phyloP scores from a whole-genome alignment of 2,797 vertebrate species.

The Sternarchorhynchus goeldii region DNA sequence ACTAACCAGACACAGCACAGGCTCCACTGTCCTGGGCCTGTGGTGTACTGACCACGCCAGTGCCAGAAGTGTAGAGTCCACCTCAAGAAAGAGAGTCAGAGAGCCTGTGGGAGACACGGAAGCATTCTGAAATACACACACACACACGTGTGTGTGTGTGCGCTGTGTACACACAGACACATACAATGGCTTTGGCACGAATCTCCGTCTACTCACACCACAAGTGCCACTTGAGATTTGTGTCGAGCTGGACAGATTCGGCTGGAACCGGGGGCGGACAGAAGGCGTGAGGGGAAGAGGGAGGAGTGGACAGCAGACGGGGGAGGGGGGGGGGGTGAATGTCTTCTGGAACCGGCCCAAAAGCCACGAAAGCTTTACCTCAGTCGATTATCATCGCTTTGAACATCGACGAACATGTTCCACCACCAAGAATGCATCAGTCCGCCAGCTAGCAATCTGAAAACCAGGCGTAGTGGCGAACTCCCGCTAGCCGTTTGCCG shows the following conservation, averaged over 20 bases:
- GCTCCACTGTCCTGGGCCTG: no score
- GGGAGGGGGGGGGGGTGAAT: no score
- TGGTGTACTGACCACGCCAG: neutral
- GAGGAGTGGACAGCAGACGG: slow-evolving; percentile 44
- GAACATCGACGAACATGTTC: neutral
- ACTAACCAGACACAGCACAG: no score
- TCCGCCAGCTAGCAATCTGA: slow-evolving; percentile 5
- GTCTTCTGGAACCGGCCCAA: slow-evolving; percentile 56
- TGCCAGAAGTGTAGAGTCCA: neutral
- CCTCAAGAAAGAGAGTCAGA: slow-evolving; percentile 1
- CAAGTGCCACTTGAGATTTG: slow-evolving; percentile 80
- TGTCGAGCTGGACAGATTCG: slow-evolving; percentile 68
- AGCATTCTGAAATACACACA: slow-evolving; percentile 15
- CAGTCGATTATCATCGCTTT: slow-evolving; percentile 20
- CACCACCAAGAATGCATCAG: slow-evolving; percentile 14
- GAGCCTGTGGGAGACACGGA: neutral
- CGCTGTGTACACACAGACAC: slow-evolving; percentile 53
- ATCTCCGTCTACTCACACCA: slow-evolving; percentile 65
- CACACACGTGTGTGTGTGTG: slow-evolving; percentile 28
- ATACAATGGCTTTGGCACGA: slow-evolving; percentile 63
- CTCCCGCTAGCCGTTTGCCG: neutral
- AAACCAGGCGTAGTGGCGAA: slow-evolving; percentile 10
- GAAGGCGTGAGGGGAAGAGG: slow-evolving; percentile 17
- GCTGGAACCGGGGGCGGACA: slow-evolving; percentile 54
- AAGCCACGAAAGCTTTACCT: neutral